Conservation (phyloP, 2,888 invertebrate species). For the Nysson spinosus region DNA sequence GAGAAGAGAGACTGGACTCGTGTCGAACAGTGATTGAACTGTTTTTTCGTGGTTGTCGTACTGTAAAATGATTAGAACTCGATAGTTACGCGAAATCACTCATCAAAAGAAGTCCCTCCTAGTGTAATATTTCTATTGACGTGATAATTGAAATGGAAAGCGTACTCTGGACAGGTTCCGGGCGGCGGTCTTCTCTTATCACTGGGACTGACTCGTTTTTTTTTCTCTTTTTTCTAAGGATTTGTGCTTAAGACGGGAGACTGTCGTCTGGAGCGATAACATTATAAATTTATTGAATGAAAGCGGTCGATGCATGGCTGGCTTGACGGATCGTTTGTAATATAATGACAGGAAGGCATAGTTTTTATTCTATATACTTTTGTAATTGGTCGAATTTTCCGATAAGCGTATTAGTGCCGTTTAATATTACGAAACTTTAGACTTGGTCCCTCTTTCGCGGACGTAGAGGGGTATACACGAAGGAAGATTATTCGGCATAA, state of each 20-base stretch:
- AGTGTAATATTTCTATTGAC: conserved; percentile 45
- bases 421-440: conserved; percentile 28
- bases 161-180: conserved; percentile 17
- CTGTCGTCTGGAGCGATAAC: conserved; percentile 27
- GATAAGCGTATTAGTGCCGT: conserved; percentile 31
- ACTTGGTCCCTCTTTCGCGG: conserved; percentile 27
- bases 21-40: conserved; percentile 31
- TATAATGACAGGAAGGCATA: conserved; percentile 38
- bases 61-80: conserved; percentile 30
- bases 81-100: conserved; percentile 21
- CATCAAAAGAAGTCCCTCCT: conserved; percentile 33
- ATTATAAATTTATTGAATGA: conserved; percentile 34
- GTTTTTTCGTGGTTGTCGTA: conserved; percentile 32
- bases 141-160: conserved; percentile 22
- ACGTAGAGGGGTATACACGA: conserved; percentile 3
- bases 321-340: conserved; percentile 48
- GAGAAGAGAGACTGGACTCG: conserved; percentile 56
- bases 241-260: conserved; percentile 32
- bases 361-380: conserved; percentile 57
- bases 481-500: conserved; percentile 1
- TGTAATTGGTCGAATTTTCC: conserved; percentile 50
- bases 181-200: conserved; percentile 33
- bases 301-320: conserved; percentile 38
- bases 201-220: conserved; percentile 36
- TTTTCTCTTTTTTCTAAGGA: conserved; percentile 25